phyloP scores from a whole-genome alignment of 2,113 vertebrate species.

The Pseudorectes ferrugineus region DNA sequence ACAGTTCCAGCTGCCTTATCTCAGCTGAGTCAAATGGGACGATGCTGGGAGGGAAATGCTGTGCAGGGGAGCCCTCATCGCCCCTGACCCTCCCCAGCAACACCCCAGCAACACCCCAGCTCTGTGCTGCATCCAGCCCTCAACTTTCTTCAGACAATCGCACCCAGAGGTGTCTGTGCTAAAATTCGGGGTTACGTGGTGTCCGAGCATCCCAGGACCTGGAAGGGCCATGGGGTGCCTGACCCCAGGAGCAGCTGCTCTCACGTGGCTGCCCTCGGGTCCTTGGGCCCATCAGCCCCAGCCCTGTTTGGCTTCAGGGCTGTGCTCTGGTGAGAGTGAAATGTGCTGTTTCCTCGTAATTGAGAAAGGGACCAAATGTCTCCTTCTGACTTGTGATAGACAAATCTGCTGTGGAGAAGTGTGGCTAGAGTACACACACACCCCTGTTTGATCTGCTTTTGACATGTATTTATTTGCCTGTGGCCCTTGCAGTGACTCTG shows the following conservation, averaged over 20 bases:
- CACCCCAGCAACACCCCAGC: neutral
- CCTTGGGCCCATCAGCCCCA: neutral
- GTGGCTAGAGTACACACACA: neutral
- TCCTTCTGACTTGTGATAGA: neutral
- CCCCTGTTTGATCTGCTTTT: neutral
- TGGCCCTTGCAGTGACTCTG: neutral
- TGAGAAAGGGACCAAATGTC: neutral
- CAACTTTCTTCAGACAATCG: neutral
- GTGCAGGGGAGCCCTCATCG: neutral
- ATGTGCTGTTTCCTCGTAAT: neutral
- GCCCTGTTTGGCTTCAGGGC: neutral
- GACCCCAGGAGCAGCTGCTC: neutral
- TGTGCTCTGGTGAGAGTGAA: neutral
- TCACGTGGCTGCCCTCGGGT: fast-evolving
- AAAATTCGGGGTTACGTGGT: fast-evolving
- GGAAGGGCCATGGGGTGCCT: neutral
- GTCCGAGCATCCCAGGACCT: fast-evolving
- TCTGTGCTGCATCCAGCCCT: neutral
- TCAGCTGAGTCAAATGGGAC: neutral
- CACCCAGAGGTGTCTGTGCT: neutral
- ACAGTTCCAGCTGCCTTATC: neutral
- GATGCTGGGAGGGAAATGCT: neutral
- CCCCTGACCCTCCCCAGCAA: neutral
- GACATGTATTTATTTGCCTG: neutral
- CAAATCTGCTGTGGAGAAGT: neutral